Evolutionary conservation across 2,113 vertebrate genomes (phyloP), one percentile per base, ranked within the genome.

Genomic region (Glareola pratincola): DNA sequence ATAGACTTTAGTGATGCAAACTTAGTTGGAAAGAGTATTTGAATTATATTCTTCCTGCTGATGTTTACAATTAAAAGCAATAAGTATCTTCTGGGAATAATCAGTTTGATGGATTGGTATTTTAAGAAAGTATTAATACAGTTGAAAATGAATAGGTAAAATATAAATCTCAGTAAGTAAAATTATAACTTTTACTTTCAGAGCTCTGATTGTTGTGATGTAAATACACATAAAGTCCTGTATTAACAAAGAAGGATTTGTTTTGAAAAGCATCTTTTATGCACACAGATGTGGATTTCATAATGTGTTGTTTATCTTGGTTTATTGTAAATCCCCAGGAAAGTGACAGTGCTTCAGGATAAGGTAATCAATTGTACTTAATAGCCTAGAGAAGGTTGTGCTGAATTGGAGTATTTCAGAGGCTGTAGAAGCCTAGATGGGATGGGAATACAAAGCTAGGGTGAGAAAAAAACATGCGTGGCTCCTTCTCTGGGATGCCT

Each of bases 101-200:
- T 78, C 74, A 72, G 18, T 91, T 89, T 92, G 77, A 87, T 10
- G 8, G 64, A 94, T 45, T 88, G 26, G 53, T 45, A 84, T 94
- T 92, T 94, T 56, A 89, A 37, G 30, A 24, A 57, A 84, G 43
- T 90, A 85, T 92, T 94, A 93, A 73, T 57, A 85, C 37, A 67
- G 59, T 56, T 83, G 95, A 94, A 94, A 96, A 97, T 90, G 77
- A 94, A 89, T 47, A 94, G 64, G 82, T 88, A 91, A 94, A 72
- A 85, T 87, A 90, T 64, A 94, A 94, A 88, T 80, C 85, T 94
- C 64, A 67, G 43, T 60, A 91, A 43, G 66, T 56, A 66, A 93
- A 97, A 91, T 72, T 39, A 37, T 92, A 83, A 78, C 71, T 92
- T 96, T 56, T 93, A 50, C 53, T 87, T 95, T 14, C 47, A 78